Evolutionary conservation across 1,140 invertebrate species (phyloP), one percentile per base, ranked within the genome.

Genomic region (Phortica variegata): DNA sequence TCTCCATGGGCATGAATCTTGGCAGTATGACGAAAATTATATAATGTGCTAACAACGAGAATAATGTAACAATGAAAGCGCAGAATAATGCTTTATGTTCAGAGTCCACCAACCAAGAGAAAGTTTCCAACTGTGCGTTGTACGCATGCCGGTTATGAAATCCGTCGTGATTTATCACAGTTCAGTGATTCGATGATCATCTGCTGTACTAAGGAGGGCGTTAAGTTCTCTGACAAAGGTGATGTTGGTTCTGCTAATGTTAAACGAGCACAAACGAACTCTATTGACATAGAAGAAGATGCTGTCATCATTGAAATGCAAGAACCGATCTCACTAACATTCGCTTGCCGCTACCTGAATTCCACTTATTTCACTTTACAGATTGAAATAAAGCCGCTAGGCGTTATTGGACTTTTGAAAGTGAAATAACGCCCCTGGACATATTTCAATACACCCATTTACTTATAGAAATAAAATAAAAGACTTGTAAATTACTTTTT

Each of bases 1-100:
- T 99, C 10, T 95, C 93, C 1, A 93, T 99, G 88, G 97, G 97
- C 39, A 95, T 99, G 86, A 98, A 95, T 77, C 80, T 99, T 81
- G 85, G 45, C 75, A 95, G 93, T 61, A 92, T 99, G 89, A 85
- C 90, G 2, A 99, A 99, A 78, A 97, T 99, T 50, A 79, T 99
- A 19, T 96, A 96, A 78, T 98, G 96, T 78, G 93, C 95, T 20
- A 88, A 89, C 8, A 89, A 93, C 60, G 93, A 98, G 70, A 96
- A 99, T 78, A 90, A 91, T 19, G 88, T 99, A 0, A 98, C 95
- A 1, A 89, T 99, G 56, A 95, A 97, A 76, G 94, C 95, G 2
- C 88, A 93, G 62, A 95, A 98, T 72, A 95, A 95, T 80, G 90
- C 91, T 12, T 99, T 75, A 90, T 97, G 70, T 99, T 99, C 74